A percentile compares a stretch with the other conserved stretches of the same genome.
phyloP scores from a whole-genome alignment of 2,888 invertebrate species.

The Schizotus pectinicornis region DNA sequence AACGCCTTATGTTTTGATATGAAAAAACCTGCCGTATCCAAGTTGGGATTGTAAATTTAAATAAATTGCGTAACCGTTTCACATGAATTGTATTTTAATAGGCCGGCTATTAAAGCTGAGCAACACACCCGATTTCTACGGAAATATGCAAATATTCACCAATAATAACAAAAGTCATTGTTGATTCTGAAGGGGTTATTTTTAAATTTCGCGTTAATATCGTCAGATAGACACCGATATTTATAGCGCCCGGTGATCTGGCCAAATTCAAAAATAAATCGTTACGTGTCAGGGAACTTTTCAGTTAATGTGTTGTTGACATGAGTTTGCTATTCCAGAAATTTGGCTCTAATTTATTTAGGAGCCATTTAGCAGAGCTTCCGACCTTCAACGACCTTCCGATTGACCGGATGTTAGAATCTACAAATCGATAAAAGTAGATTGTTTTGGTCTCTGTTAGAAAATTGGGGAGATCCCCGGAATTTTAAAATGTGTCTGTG shows the following conservation, averaged over 20 bases:
- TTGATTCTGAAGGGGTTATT: constrained; percentile 4
- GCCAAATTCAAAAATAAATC: constrained; percentile 24
- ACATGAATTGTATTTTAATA: no score
- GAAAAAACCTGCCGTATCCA: no score
- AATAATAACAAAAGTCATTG: constrained; percentile 13
- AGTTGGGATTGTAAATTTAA: no score
- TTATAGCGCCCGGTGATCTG: constrained; percentile 18
- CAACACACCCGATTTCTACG: no score
- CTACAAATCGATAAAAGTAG: background rate
- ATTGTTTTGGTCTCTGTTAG: constrained; percentile 5
- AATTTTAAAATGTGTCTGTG: no score
- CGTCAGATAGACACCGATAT: constrained; percentile 18
- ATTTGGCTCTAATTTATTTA: constrained; percentile 6
- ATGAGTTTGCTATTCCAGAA: background rate
- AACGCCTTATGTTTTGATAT: no score
- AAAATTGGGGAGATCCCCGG: background rate
- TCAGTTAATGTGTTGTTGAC: constrained; percentile 18
- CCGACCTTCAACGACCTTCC: background rate
- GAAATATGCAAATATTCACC: constrained; percentile 5
- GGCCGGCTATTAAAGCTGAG: no score
- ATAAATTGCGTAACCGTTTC: no score
- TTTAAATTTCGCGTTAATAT: constrained; percentile 13
- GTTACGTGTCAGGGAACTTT: constrained; percentile 25
- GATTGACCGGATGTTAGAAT: no score
- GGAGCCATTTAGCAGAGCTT: background rate